Evolutionary conservation across 2,888 invertebrate genomes (phyloP).

Genomic region (Ctena decussata): DNA sequence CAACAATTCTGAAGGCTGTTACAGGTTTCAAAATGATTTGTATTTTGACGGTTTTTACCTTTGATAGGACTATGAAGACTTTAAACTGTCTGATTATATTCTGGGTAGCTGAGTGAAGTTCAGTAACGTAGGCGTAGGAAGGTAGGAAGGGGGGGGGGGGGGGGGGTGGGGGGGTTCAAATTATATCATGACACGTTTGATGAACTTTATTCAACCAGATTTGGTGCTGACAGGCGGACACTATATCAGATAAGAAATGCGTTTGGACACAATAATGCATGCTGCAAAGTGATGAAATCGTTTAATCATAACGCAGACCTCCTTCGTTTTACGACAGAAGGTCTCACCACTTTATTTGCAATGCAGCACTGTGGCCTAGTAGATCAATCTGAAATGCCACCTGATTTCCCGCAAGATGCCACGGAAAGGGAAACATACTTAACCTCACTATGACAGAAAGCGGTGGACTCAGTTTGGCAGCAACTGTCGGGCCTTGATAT

Average conservation of each 20-base stretch:
- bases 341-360: neutral
- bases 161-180: too few relatives aligned
- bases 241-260: neutral
- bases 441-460: neutral
- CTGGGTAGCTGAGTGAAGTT: too few relatives aligned
- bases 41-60: too few relatives aligned
- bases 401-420: neutral
- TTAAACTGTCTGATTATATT: too few relatives aligned
- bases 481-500: neutral
- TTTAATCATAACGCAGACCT: neutral
- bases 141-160: too few relatives aligned
- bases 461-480: neutral
- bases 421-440: neutral
- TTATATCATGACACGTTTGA: neutral
- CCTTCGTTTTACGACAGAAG: neutral
- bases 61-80: too few relatives aligned
- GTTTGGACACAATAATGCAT: neutral
- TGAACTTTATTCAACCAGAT: neutral
- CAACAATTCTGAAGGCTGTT: too few relatives aligned
- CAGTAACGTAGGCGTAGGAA: too few relatives aligned
- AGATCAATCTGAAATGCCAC: neutral
- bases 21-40: too few relatives aligned
- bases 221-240: neutral
- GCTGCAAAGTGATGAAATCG: neutral
- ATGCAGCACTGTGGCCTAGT: neutral